A percentile compares a stretch with the other conserved stretches of the same genome.
These are phyloP conservation scores for Lophotis ruficrista DNA, from an alignment of 2,113 vertebrate genomes.

Conservation along the genomic window DNA sequence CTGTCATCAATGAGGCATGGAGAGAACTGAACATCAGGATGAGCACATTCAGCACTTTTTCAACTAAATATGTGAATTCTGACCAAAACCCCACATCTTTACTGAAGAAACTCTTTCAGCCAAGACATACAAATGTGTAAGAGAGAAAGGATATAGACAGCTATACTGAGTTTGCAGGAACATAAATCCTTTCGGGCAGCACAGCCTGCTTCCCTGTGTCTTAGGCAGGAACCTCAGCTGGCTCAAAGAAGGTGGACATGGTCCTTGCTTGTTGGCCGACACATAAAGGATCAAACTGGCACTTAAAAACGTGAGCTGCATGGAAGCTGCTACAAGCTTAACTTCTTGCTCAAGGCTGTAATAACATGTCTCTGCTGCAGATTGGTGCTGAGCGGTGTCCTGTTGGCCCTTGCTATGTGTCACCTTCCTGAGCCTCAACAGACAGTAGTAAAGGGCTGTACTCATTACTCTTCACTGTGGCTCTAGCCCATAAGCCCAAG, in stretches of 20 bases:
- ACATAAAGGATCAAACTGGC: neutral
- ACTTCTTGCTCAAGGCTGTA: neutral
- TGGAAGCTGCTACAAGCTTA: neutral
- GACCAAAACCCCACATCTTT: neutral
- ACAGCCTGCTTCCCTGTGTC: neutral
- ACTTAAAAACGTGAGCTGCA: neutral
- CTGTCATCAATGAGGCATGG: neutral
- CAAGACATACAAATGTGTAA: conserved; percentile 6
- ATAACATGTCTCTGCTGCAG: neutral
- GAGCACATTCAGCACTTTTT: neutral
- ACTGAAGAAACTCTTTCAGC: conserved; percentile 25
- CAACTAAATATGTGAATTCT: neutral
- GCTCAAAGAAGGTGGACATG: neutral
- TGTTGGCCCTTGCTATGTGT: neutral
- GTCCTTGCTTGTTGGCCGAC: neutral
- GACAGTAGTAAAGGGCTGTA: neutral
- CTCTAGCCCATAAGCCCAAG: neutral
- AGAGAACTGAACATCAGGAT: neutral
- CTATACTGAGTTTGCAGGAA: neutral
- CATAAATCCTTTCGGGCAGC: neutral
- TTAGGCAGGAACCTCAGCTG: neutral
- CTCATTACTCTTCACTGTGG: neutral
- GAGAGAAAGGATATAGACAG: neutral
- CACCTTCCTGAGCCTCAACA: neutral
- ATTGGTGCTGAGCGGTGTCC: neutral